Evolutionary conservation across 2,797 vertebrate genomes (phyloP).

Genomic region (Nyctalus aviator): DNA sequence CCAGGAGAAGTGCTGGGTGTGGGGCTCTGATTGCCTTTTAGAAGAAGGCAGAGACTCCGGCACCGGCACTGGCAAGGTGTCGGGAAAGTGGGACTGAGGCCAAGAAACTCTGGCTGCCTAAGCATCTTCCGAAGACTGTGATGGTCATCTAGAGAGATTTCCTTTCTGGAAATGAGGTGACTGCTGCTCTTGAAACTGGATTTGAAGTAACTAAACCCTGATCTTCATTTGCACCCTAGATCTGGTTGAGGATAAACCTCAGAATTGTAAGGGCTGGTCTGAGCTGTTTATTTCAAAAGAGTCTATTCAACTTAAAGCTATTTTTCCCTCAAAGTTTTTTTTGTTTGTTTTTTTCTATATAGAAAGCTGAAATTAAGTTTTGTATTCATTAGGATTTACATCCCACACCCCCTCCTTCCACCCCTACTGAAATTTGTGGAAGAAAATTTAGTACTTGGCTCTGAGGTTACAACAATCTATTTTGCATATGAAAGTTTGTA

Average conservation of each 20-base stretch:
- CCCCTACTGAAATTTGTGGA: constrained; percentile 54
- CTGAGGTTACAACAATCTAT: constrained; percentile 80
- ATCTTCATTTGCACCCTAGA: constrained; percentile 52
- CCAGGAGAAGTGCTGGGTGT: neutral
- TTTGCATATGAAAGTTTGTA: constrained; percentile 77
- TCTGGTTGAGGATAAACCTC: constrained; percentile 54
- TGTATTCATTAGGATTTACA: constrained; percentile 69
- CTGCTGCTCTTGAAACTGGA: constrained; percentile 81
- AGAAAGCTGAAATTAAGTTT: constrained; percentile 79
- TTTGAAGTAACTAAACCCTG: constrained; percentile 73
- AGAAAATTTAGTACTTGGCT: constrained; percentile 69
- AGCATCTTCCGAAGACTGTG: neutral
- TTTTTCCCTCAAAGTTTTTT: constrained; percentile 84
- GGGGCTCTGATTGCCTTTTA: neutral
- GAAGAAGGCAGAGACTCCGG: neutral
- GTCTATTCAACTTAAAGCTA: constrained; percentile 78
- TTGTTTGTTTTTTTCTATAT: constrained; percentile 69
- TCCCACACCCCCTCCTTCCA: neutral
- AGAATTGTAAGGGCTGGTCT: constrained; percentile 69
- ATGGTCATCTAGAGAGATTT: constrained; percentile 57
- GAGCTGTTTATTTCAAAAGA: constrained; percentile 73
- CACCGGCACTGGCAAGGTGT: neutral
- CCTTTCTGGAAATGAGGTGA: constrained; percentile 60
- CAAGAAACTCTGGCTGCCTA: neutral
- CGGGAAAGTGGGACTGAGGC: neutral